Conservation (phyloP, 2,888 invertebrate species). For the Xestia c-nigrum region DNA sequence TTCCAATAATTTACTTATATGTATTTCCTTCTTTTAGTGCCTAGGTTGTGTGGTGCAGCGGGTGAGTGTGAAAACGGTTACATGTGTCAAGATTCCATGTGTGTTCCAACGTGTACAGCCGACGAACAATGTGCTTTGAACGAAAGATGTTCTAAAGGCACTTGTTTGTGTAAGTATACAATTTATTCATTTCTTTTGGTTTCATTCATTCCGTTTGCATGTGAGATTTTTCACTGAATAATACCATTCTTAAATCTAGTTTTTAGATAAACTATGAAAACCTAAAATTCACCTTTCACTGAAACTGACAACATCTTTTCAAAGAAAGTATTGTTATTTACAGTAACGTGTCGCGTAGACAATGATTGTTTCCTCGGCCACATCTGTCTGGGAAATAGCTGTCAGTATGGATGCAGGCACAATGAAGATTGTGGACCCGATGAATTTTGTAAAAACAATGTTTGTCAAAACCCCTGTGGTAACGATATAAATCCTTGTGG, state of each 20-base stretch:
- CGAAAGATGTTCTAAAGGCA: conserved; percentile 96
- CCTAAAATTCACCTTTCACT: neutral
- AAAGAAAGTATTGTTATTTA: conserved; percentile 61
- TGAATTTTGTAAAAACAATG: conserved; percentile 95
- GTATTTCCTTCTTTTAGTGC: conserved; percentile 90
- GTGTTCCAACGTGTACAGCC: conserved; percentile 93
- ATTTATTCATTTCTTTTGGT: neutral
- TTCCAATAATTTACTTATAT: conserved; percentile 13
- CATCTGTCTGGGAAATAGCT: conserved; percentile 96
- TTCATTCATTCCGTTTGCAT: neutral
- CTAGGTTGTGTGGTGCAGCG: conserved; percentile 93
- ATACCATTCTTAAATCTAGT: neutral
- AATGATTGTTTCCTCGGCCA: conserved; percentile 98
- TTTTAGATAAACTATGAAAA: neutral
- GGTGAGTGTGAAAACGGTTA: conserved; percentile 93
- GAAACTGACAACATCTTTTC: neutral
- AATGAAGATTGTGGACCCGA: conserved; percentile 97
- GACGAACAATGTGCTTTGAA: conserved; percentile 97
- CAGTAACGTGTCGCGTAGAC: conserved; percentile 96
- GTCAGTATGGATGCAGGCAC: conserved; percentile 95
- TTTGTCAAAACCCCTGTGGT: conserved; percentile 94
- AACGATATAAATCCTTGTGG: conserved; percentile 94
- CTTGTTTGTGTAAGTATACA: conserved; percentile 93
- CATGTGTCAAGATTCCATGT: conserved; percentile 95
- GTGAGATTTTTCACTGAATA: neutral